phyloP scores from a whole-genome alignment of 2,113 vertebrate genomes.

The Galemys pyrenaicus region DNA sequence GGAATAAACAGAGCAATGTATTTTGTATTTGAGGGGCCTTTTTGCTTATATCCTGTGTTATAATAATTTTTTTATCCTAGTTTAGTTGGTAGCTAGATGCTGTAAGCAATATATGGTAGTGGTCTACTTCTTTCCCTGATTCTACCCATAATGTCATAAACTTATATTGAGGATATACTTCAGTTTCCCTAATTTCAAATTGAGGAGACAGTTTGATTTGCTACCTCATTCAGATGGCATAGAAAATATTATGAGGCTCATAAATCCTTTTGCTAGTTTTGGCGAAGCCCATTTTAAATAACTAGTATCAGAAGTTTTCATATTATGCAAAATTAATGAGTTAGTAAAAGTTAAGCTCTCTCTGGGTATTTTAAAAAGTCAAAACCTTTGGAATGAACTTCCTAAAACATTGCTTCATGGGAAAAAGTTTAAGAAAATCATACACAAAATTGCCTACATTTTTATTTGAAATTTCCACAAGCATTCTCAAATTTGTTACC shows the following conservation, averaged over 20 bases:
- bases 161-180: neutral
- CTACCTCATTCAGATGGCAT: neutral
- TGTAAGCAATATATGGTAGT: neutral
- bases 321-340: neutral
- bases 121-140: neutral
- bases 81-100: neutral
- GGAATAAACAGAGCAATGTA: neutral
- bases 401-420: neutral
- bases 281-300: neutral
- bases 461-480: constrained; percentile 39
- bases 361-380: neutral
- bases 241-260: neutral
- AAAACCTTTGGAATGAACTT: neutral
- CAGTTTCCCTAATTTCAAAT: neutral
- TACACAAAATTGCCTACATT: neutral
- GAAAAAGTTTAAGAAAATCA: neutral
- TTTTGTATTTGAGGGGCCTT: neutral
- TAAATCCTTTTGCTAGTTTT: neutral
- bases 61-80: neutral
- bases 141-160: neutral
- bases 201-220: neutral
- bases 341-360: neutral
- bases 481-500: constrained; percentile 11
- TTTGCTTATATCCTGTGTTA: neutral
- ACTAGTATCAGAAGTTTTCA: neutral